These are phyloP conservation scores for Allophyes oxyacanthae DNA, from an alignment of 2,888 invertebrate species.

Conservation along the genomic window DNA sequence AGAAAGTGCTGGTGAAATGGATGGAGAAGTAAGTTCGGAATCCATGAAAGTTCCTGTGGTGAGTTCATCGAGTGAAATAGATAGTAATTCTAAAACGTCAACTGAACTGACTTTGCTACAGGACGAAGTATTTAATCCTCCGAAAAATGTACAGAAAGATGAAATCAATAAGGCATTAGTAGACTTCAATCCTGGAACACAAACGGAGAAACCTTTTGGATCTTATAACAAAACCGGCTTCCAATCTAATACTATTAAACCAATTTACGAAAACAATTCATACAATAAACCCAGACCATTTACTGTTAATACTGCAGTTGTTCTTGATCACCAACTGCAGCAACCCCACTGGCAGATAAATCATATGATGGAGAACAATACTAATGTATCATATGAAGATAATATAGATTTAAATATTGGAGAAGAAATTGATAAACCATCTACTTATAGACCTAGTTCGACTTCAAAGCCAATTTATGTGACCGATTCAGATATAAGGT, in stretches of 20 bases:
- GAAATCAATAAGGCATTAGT: conserved; percentile 56
- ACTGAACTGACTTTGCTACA: conserved; percentile 68
- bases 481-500: conserved; percentile 62
- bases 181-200: conserved; percentile 78
- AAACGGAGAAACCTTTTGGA: conserved; percentile 86
- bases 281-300: conserved; percentile 83
- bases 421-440: conserved; percentile 75
- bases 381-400: conserved; percentile 81
- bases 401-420: conserved; percentile 82
- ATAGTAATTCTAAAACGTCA: conserved; percentile 59
- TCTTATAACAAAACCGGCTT: conserved; percentile 72
- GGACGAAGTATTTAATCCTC: conserved; percentile 66
- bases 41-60: conserved; percentile 85
- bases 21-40: conserved; percentile 83
- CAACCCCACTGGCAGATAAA: conserved; percentile 88
- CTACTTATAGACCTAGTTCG: conserved; percentile 61
- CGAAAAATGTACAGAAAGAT: conserved; percentile 59
- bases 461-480: conserved; percentile 61
- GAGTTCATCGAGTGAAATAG: conserved; percentile 74
- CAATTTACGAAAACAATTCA: conserved; percentile 70
- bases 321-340: conserved; percentile 82
- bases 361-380: conserved; percentile 79
- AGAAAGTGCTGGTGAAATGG: conserved; percentile 69
- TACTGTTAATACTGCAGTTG: conserved; percentile 71
- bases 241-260: conserved; percentile 79